These are phyloP conservation scores for Tapera naevia DNA, from an alignment of 2,797 vertebrate genomes.

Conservation along the genomic window DNA sequence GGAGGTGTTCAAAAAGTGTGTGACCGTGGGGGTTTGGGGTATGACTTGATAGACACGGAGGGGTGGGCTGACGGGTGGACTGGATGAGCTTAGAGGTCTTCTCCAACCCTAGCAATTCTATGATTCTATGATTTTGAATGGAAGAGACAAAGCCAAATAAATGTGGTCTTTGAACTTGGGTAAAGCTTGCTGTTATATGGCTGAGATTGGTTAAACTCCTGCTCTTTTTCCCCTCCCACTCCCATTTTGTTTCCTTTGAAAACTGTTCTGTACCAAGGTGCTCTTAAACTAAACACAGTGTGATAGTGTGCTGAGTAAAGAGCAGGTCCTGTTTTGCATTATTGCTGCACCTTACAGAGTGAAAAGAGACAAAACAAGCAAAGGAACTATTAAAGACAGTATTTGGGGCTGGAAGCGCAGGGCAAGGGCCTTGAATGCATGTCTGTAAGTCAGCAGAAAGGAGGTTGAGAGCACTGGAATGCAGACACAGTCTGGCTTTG, in stretches of 20 bases:
- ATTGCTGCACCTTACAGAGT: neutral
- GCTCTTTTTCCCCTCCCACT: neutral
- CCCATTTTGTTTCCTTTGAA: neutral
- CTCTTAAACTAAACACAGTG: neutral
- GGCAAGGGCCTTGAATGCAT: fast-evolving
- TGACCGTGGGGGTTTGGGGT: too few relatives aligned
- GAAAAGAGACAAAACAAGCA: neutral
- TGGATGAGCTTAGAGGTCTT: too few relatives aligned
- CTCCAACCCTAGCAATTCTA: too few relatives aligned
- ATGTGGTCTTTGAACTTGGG: neutral
- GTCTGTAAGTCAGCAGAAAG: neutral
- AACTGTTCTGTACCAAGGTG: too few relatives aligned
- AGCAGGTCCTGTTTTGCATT: neutral
- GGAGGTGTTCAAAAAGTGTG: too few relatives aligned
- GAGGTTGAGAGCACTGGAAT: neutral
- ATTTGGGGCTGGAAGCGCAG: neutral
- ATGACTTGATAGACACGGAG: too few relatives aligned
- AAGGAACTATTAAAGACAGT: neutral
- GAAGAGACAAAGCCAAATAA: neutral
- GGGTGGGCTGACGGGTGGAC: too few relatives aligned
- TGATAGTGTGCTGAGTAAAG: neutral
- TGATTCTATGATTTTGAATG: neutral
- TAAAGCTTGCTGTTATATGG: neutral
- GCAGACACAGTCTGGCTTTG: neutral
- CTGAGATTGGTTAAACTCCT: neutral